Evolutionary conservation across 2,113 vertebrate genomes (phyloP).

Genomic region (Pygoscelis adeliae): DNA sequence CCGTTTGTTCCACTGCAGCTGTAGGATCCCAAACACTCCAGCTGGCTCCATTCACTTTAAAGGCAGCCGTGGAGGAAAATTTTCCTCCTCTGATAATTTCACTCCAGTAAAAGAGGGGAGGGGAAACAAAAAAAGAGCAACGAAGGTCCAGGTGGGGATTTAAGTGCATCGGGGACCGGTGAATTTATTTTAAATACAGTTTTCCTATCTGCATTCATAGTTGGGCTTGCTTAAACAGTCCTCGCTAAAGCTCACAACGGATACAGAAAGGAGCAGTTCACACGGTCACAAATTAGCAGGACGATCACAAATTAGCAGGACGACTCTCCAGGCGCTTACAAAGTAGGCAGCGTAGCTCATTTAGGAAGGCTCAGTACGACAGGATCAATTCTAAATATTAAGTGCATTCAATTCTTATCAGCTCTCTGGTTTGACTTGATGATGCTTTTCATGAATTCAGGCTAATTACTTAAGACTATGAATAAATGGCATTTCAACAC

Average conservation of each 20-base stretch:
- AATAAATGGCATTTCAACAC: slow-evolving; percentile 60
- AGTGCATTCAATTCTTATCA: slow-evolving; percentile 14
- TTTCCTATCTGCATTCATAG: slow-evolving; percentile 6
- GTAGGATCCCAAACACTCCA: slow-evolving; percentile 63
- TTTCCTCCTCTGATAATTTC: slow-evolving; percentile 46
- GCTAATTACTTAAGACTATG: slow-evolving; percentile 40
- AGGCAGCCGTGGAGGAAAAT: slow-evolving; percentile 40
- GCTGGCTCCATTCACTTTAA: slow-evolving; percentile 52
- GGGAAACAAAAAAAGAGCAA: neutral
- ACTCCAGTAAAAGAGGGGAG: neutral
- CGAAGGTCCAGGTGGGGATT: slow-evolving; percentile 35
- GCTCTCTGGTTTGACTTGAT: slow-evolving; percentile 44
- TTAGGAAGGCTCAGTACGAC: slow-evolving; percentile 1
- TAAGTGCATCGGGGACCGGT: slow-evolving; percentile 6
- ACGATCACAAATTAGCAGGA: slow-evolving; percentile 28
- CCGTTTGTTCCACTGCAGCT: slow-evolving; percentile 68
- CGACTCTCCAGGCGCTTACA: slow-evolving; percentile 4
- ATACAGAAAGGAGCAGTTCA: slow-evolving; percentile 33
- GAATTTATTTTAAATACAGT: slow-evolving; percentile 19
- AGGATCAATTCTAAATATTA: slow-evolving; percentile 45
- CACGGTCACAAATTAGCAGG: slow-evolving; percentile 24
- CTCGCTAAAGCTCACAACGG: slow-evolving; percentile 30
- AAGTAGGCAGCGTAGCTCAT: neutral
- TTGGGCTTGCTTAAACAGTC: slow-evolving; percentile 14
- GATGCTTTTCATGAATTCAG: slow-evolving; percentile 64